phyloP scores from a whole-genome alignment of 2,888 invertebrate genomes.

The Sepioteuthis lessoniana region DNA sequence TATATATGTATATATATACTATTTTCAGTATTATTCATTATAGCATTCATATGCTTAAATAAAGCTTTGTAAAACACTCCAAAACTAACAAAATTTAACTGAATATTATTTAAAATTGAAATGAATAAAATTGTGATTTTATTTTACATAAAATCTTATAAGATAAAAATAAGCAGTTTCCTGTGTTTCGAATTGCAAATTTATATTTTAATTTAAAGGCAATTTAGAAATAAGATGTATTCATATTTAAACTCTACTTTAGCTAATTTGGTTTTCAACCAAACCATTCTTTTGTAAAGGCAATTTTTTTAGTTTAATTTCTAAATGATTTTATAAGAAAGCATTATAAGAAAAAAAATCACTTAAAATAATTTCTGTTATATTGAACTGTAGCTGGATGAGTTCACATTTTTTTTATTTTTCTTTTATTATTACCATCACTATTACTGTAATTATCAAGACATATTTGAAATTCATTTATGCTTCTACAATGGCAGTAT shows the following conservation, averaged over 20 bases:
- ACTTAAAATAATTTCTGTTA: background rate
- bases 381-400: background rate
- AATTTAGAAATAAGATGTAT: background rate
- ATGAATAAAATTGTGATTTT: background rate
- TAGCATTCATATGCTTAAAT: background rate
- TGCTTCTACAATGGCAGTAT: too few species aligned
- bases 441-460: too few species aligned
- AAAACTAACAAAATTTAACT: background rate
- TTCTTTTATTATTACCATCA: too few species aligned
- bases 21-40: background rate
- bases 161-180: background rate
- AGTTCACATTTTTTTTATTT: too few species aligned
- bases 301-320: background rate
- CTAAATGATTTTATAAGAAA: background rate
- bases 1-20: background rate
- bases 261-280: background rate
- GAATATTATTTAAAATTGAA: background rate
- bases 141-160: background rate
- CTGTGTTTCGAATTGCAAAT: background rate
- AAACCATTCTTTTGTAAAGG: background rate
- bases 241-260: background rate
- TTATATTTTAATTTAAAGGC: background rate
- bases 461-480: too few species aligned
- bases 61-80: slow-evolving; percentile 16
- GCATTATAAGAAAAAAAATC: background rate